Base-by-base conservation (phyloP, 1,140 invertebrate species). In the Trichoplusia ni region DNA sequence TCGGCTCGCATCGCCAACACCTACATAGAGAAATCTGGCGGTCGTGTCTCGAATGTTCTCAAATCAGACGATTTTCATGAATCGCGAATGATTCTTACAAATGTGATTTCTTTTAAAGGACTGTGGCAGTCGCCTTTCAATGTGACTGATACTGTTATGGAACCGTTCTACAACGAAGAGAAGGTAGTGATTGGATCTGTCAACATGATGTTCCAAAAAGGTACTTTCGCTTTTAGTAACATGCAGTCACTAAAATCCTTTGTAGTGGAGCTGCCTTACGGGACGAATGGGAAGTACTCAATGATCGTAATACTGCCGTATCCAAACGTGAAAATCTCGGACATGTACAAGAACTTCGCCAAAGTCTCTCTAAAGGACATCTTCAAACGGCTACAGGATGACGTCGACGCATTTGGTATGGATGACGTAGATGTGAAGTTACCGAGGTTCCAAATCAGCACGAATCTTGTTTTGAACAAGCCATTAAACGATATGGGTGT, bases 91-190 rank as follows among this genome's bases (percentile, higher is more conserved):
- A 90, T 98, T 13, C 79, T 97, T 23, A 93, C 95, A 0, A 97
- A 96, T 61, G 94, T 94, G 0, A 92, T 97, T 29, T 96, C 94
- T 64, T 97, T 98, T 86, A 97, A 96, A 87, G 96, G 95, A 7
- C 81, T 91, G 0, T 98, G 97, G 96, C 85, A 92, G 51, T 77
- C 71, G 2, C 92, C 94, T 0, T 97, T 98, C 72, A 93, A 96
- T 73, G 79, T 72, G 27, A 75, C 86, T 0, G 78, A 84, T 0
- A 97, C 96, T 0, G 81, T 65, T 13, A 44, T 73, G 11, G 92
- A 92, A 53, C 62, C 82, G 0, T 94, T 94, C 67, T 92, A 90
- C 59, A 89, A 92, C 60, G 92, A 93, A 58, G 79, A 89, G 16
- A 89, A 85, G 13, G 79, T 83, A 1, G 72, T 79, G 54, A 77